Evolutionary conservation across 2,888 invertebrate species (phyloP).

Genomic region (Spodoptera picta): DNA sequence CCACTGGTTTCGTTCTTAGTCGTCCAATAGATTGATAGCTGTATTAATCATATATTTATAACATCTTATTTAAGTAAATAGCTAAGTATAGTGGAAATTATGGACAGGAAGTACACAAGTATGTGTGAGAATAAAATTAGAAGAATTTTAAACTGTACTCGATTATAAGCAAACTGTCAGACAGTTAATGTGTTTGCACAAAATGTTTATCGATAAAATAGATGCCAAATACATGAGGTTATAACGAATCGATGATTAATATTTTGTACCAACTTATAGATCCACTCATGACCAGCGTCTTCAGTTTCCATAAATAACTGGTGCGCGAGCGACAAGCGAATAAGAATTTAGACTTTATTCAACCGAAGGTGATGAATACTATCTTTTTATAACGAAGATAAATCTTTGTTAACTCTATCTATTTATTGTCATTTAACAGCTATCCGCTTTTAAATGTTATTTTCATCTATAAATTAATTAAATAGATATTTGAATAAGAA

Average conservation of each 20-base stretch:
- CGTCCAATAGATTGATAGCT: constrained; percentile 34
- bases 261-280: constrained; percentile 5
- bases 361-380: no score
- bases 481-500: constrained; percentile 54
- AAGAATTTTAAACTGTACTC: constrained; percentile 2
- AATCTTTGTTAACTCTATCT: constrained; percentile 37
- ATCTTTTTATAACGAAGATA: constrained; percentile 15
- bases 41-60: constrained; percentile 35
- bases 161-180: constrained; percentile 40
- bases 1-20: constrained; percentile 26
- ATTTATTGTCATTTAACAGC: constrained; percentile 66
- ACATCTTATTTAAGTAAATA: constrained; percentile 59
- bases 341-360: background rate
- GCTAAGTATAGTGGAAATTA: constrained; percentile 66
- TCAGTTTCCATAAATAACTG: constrained; percentile 7
- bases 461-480: constrained; percentile 26
- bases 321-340: constrained; percentile 1
- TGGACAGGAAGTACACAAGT: constrained; percentile 56
- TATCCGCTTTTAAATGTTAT: constrained; percentile 47
- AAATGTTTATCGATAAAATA: constrained; percentile 31
- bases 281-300: constrained; percentile 8
- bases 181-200: constrained; percentile 30
- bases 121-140: constrained; percentile 23
- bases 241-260: constrained; percentile 6
- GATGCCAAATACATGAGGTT: constrained; percentile 30